phyloP scores from a whole-genome alignment of 2,888 invertebrate genomes.

The Tiliacea citrago region DNA sequence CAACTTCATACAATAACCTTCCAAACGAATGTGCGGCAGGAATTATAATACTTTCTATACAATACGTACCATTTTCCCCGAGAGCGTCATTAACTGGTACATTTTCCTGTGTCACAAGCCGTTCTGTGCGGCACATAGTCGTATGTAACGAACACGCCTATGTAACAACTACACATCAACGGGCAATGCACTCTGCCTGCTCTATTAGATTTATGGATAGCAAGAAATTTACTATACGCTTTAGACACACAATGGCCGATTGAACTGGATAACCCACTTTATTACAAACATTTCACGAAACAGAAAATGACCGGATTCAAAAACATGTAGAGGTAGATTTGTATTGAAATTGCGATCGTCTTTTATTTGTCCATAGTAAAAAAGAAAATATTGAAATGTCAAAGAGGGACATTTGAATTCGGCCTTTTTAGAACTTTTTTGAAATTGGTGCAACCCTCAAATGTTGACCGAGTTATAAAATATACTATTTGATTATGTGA shows the following conservation, averaged over 20 bases:
- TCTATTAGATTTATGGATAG: slow-evolving; percentile 56
- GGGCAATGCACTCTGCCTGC: slow-evolving; percentile 59
- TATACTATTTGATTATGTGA: neutral
- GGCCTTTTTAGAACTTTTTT: slow-evolving; percentile 46
- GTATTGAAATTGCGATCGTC: slow-evolving; percentile 39
- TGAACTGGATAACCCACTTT: slow-evolving; percentile 39
- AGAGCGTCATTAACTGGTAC: slow-evolving; percentile 37
- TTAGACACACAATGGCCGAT: slow-evolving; percentile 24
- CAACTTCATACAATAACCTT: slow-evolving; percentile 3
- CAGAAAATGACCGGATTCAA: slow-evolving; percentile 21
- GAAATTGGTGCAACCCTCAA: slow-evolving; percentile 27
- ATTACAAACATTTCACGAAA: slow-evolving; percentile 35
- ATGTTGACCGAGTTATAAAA: slow-evolving; percentile 16
- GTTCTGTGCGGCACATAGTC: slow-evolving; percentile 63
- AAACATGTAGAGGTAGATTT: slow-evolving; percentile 40
- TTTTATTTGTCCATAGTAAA: slow-evolving; percentile 36
- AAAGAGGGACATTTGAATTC: slow-evolving; percentile 48
- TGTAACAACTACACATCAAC: slow-evolving; percentile 54
- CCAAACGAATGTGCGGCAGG: slow-evolving; percentile 9
- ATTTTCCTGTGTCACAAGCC: slow-evolving; percentile 49
- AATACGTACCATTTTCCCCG: slow-evolving; percentile 55
- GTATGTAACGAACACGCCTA: slow-evolving; percentile 64
- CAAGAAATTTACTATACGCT: slow-evolving; percentile 32
- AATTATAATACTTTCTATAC: neutral
- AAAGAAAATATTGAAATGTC: slow-evolving; percentile 53